Conservation (phyloP, 2,888 invertebrate species). For the Campopleginae sp. region DNA sequence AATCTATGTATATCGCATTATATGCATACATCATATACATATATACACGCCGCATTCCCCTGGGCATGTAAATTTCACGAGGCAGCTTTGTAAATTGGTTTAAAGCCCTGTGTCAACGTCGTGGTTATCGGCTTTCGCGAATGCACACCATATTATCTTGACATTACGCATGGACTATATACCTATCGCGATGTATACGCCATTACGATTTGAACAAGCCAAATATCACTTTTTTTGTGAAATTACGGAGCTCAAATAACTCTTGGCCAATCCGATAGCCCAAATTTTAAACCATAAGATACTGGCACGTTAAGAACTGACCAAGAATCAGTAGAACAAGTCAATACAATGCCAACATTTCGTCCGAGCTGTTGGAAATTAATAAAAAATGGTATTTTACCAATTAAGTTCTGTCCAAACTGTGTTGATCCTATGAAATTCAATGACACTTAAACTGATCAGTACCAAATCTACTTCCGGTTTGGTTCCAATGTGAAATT, state of each 20-base stretch:
- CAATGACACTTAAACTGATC: no score
- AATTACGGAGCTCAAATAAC: neutral
- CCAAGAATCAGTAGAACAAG: neutral
- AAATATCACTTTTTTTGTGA: neutral
- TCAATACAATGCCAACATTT: neutral
- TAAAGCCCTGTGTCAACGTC: slow-evolving; percentile 66
- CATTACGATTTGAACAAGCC: neutral
- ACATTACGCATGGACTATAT: slow-evolving; percentile 30
- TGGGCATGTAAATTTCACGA: slow-evolving; percentile 69
- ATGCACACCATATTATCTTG: slow-evolving; percentile 52
- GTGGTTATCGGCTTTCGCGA: slow-evolving; percentile 64
- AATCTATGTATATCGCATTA: slow-evolving; percentile 15
- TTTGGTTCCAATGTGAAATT: no score
- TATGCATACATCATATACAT: slow-evolving; percentile 4
- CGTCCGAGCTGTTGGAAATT: neutral
- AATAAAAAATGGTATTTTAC: neutral
- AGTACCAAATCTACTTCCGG: no score
- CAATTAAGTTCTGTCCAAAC: neutral
- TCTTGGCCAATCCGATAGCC: neutral
- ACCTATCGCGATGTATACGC: slow-evolving; percentile 2
- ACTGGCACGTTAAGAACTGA: neutral
- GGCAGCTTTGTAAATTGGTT: slow-evolving; percentile 69
- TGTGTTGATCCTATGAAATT: no score
- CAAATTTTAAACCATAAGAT: neutral
- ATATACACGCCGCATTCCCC: slow-evolving; percentile 55